These are phyloP conservation scores for Australoheros facetus DNA, from an alignment of 2,797 vertebrate genomes.

Conservation along the genomic window DNA sequence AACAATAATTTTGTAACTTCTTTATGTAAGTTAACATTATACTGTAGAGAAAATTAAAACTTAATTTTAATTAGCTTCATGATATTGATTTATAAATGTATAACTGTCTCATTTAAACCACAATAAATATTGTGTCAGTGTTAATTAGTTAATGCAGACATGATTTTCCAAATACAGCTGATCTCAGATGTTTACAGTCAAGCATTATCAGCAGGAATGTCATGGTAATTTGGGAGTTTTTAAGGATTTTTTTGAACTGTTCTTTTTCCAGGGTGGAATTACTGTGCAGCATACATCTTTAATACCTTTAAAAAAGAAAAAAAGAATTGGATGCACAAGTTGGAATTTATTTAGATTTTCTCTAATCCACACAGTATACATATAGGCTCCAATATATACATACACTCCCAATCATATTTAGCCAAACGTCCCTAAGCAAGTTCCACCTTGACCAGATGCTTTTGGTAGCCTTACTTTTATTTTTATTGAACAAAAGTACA, in stretches of 20 bases:
- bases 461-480: no score
- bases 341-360: no score
- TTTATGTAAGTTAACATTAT: background rate
- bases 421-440: no score
- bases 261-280: no score
- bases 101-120: background rate
- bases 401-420: background rate
- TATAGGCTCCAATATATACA: fast-evolving
- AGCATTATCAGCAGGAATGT: background rate
- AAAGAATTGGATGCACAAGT: no score
- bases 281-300: no score
- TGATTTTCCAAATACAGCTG: background rate
- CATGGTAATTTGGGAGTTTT: background rate
- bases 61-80: background rate
- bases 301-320: no score
- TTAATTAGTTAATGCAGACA: background rate
- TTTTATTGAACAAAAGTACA: no score
- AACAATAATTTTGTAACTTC: background rate
- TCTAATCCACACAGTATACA: no score
- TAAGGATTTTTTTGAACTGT: background rate
- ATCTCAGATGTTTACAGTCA: background rate
- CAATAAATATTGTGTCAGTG: background rate
- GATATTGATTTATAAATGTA: background rate
- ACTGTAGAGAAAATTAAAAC: background rate
- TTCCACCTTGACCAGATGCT: no score